Evolutionary conservation across 64 coral and sea anemone species (phyloP).

Genomic region (Montipora cactus): DNA sequence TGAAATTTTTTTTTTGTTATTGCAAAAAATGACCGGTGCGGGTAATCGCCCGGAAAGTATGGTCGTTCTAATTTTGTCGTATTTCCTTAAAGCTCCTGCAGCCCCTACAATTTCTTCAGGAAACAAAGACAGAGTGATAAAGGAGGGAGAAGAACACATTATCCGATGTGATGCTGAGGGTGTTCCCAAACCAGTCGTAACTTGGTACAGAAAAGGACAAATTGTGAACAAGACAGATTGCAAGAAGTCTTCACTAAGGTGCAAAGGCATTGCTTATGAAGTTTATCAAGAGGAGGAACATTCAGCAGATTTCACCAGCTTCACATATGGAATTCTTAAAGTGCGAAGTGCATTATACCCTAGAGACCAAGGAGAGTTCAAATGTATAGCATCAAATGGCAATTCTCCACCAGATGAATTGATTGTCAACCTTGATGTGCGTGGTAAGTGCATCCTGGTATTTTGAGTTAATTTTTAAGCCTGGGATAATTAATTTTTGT

Average conservation of each 20-base stretch:
- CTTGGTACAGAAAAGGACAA: conserved; percentile 60
- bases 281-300: neutral
- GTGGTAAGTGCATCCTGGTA: conserved; percentile 4
- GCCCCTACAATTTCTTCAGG: neutral
- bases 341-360: conserved; percentile 37
- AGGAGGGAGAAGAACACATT: neutral
- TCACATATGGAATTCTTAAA: neutral
- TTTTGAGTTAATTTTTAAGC: neutral
- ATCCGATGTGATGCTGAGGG: neutral
- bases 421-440: conserved; percentile 20
- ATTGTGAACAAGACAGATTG: conserved; percentile 8
- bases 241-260: neutral
- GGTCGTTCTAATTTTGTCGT: too few relatives aligned
- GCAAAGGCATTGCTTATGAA: conserved; percentile 8
- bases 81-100: neutral
- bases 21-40: too few relatives aligned
- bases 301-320: neutral
- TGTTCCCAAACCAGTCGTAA: neutral
- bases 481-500: too few relatives aligned
- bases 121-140: neutral
- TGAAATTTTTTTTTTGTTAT: too few relatives aligned
- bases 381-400: conserved; percentile 42
- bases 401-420: neutral
- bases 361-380: conserved; percentile 41
- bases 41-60: too few relatives aligned